These are phyloP conservation scores for Lycophotia porphyrea DNA, from an alignment of 2,888 invertebrate species.

Conservation along the genomic window DNA sequence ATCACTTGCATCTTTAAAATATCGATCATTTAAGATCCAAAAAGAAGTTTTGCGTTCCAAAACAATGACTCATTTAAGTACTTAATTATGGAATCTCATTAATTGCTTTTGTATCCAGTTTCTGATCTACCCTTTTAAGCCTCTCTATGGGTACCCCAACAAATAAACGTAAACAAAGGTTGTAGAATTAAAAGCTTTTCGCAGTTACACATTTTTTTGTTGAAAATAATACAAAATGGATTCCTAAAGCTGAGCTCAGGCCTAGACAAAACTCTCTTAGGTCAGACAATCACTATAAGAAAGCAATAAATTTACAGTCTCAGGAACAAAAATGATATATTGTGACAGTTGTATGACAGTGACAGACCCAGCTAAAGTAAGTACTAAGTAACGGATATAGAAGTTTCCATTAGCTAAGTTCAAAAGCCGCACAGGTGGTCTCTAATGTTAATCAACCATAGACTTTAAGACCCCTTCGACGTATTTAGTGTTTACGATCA, in stretches of 20 bases:
- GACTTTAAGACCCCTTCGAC: slow-evolving; percentile 13
- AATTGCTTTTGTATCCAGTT: neutral
- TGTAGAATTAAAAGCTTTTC: slow-evolving; percentile 56
- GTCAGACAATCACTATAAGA: neutral
- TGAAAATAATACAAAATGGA: slow-evolving; percentile 30
- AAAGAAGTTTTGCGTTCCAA: neutral
- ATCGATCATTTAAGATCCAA: neutral
- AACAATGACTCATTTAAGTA: slow-evolving; percentile 17
- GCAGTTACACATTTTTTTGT: slow-evolving; percentile 35
- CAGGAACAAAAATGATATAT: neutral
- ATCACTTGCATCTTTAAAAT: neutral
- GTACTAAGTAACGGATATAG: neutral
- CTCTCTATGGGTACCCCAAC: neutral
- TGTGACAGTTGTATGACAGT: neutral
- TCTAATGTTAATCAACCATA: slow-evolving; percentile 44
- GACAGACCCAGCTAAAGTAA: neutral
- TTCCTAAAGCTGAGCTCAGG: neutral
- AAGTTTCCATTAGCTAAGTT: slow-evolving; percentile 28
- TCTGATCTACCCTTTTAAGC: slow-evolving; percentile 11
- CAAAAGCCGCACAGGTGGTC: slow-evolving; percentile 47
- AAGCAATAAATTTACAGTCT: neutral
- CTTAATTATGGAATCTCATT: neutral
- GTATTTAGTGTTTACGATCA: slow-evolving; percentile 41
- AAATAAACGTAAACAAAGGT: slow-evolving; percentile 43
- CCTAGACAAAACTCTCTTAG: neutral